Percentiles rank a stretch among this genome's conserved stretches.
Evolutionary conservation across 2,797 vertebrate species (phyloP).

Genomic region (Ciconia nigra): DNA sequence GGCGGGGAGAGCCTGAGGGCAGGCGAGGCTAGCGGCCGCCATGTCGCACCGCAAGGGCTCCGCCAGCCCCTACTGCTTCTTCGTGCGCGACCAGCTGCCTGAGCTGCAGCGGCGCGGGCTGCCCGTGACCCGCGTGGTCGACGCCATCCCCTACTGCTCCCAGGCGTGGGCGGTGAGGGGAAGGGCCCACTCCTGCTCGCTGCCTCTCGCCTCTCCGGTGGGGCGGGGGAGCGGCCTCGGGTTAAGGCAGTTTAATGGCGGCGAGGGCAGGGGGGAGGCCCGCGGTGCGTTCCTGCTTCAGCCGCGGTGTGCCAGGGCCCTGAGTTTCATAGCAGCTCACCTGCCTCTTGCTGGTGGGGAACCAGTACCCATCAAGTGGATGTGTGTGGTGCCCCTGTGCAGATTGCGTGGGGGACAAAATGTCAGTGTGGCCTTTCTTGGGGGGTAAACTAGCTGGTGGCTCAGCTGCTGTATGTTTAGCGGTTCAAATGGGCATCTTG

Average conservation of each 20-base stretch:
- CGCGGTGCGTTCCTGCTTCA: accelerated
- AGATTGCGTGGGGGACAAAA: accelerated
- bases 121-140: not conserved
- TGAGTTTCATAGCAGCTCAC: accelerated
- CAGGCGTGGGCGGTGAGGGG: slow-evolving; percentile 72
- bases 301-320: accelerated
- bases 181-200: no score
- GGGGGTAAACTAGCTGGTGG: no score
- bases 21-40: no score
- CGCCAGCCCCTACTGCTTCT: slow-evolving; percentile 51
- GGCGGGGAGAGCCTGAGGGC: accelerated
- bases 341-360: not conserved
- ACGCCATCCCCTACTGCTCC: slow-evolving; percentile 68
- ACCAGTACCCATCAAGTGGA: accelerated
- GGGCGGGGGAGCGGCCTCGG: no score
- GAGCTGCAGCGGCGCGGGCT: slow-evolving; percentile 57
- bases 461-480: accelerated
- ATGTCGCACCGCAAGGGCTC: slow-evolving; percentile 38
- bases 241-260: not conserved
- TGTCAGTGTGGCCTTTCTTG: not conserved
- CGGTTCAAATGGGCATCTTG: accelerated
- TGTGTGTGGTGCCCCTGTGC: accelerated
- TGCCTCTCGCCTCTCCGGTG: not conserved
- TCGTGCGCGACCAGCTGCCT: slow-evolving; percentile 72
- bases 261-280: not conserved